phyloP scores from a whole-genome alignment of 2,797 vertebrate genomes.

The Gymnocypris eckloni region DNA sequence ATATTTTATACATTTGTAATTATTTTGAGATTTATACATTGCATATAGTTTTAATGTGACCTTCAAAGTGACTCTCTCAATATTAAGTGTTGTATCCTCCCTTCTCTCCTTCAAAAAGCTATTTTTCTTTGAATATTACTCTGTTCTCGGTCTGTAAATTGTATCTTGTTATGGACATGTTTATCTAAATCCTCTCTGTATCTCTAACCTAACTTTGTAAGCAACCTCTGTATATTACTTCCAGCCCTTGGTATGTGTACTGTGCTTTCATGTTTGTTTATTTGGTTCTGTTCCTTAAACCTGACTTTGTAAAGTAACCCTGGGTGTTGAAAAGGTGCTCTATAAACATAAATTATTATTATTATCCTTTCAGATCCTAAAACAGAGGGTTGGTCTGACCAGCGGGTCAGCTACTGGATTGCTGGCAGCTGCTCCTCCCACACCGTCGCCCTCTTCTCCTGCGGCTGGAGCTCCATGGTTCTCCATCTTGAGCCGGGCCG shows the following conservation, averaged over 20 bases:
- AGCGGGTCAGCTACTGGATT: constrained; percentile 3
- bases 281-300: neutral
- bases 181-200: neutral
- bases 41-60: neutral
- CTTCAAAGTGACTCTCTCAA: neutral
- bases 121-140: neutral
- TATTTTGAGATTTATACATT: neutral
- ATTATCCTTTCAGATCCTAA: constrained; percentile 55
- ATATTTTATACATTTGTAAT: too few relatives aligned
- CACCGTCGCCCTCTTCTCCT: constrained; percentile 51
- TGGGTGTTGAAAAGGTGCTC: neutral
- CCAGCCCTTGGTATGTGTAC: neutral
- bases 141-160: neutral
- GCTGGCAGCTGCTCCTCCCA: constrained; percentile 30
- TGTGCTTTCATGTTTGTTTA: neutral
- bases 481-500: constrained; percentile 44
- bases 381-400: constrained; percentile 49
- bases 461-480: constrained; percentile 54
- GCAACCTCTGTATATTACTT: neutral
- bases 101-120: neutral
- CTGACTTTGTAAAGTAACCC: too few relatives aligned
- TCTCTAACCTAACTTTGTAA: neutral
- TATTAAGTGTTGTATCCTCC: neutral
- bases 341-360: neutral
- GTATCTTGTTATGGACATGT: neutral